Evolutionary conservation across 2,797 vertebrate species (phyloP), one percentile per base, ranked within the genome.

Genomic region (Australoheros facetus): DNA sequence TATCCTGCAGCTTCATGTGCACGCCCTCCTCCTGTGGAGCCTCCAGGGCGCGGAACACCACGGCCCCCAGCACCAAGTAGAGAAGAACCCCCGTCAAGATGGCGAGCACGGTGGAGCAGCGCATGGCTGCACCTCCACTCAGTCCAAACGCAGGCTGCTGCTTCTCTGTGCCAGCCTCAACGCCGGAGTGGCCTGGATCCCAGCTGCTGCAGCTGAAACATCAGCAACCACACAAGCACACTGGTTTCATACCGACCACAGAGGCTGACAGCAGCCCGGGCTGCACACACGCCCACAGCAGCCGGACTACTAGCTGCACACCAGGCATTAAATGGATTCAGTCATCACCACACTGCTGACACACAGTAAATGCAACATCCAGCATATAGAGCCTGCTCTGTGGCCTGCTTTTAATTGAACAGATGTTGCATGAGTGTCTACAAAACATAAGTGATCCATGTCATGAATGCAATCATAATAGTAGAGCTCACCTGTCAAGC

Each of bases 61-160:
- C 91, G 0, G 97, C 97, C 1, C 97, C 97, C 21, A 96, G 92
- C 75, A 97, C 95, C 93, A 98, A 85, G 94, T 98, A 98, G 10
- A 96, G 93, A 28, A 97, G 91, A 82, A 98, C 97, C 59, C 94
- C 88, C 0, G 95, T 94, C 56, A 97, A 86, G 85, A 98, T 94
- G 37, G 85, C 93, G 5, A 97, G 89, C 0, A 98, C 91, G 0
- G 97, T 97, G 87, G 95, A 95, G 91, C 96, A 92, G 75, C 96
- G 96, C 97, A 98, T 98, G 87, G 92, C 88, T 78, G 60, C 88
- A 6, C 83, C 85, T 83, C 89, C 81, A 1, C 84, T 78, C n/a
- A 89, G 89, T 54, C 45, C 91, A 2, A 87, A 85, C 7, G 28
- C 17, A 53, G 80, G n/a, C 85, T 90, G 48, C 77, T 90, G 32